Base-by-base conservation (phyloP, 2,888 invertebrate genomes). In the Stenoptilia bipunctidactyla region DNA sequence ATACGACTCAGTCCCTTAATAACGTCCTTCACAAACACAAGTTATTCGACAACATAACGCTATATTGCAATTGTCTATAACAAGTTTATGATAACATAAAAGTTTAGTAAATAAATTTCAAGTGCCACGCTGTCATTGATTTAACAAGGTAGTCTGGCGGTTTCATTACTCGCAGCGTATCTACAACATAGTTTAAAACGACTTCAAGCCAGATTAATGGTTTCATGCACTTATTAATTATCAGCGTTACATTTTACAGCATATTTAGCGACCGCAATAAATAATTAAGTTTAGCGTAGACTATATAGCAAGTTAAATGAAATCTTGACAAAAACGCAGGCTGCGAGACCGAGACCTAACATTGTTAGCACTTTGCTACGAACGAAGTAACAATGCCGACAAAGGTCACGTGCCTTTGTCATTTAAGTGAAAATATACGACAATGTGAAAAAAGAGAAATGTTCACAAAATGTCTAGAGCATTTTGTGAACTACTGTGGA, bases 351-450 rank as follows among this genome's bases (percentile, higher is more conserved):
- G 35, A 30, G 38, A 45, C 45, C 4, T 20, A 8, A 20, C 53
- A 50, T 56, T 57, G 58, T 53, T 50, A 55, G 55, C 56, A 55
- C 56, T 61, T 56, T 56, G 55, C 60, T 61, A 61, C 20, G 8
- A 20, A 20, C 4, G 3, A 20, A 20, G 20, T 20, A 20, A 3
- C 20, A 20, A 20, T 30, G n/a, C 6, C 62, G 73, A 64, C 66
- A 64, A 61, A 63, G 72, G 73, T 70, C 71, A 65, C 69, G 70
- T 68, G 71, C 69, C 71, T 72, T 67, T 69, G 75, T 79, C 79
- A 79, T 77, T 79, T 75, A 80, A 82, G 82, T 80, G 82, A 80
- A 77, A 80, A 83, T 80, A 79, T 80, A 82, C 79, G 77, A 68
- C 69, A 65, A 55, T 55, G 56, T 68, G 69, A 69, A 76, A 72